A percentile compares a stretch with the other conserved stretches of the same genome.
Conservation (phyloP, 2,797 vertebrate genomes). For the Huso huso region DNA sequence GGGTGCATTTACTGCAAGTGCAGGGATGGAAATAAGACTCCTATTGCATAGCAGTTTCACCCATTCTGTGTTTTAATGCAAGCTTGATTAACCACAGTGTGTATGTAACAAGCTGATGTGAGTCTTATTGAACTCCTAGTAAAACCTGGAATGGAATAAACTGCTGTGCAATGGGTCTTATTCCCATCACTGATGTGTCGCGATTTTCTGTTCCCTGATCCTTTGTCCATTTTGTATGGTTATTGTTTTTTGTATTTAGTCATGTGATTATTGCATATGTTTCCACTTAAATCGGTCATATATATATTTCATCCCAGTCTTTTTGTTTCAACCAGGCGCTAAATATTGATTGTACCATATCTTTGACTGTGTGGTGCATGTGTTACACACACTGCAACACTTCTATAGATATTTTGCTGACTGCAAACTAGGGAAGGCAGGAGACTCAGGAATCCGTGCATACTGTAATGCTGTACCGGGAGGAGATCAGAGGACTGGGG, state of each 20-base stretch:
- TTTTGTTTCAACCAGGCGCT: not conserved
- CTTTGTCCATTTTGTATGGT: not conserved
- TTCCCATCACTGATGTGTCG: no score
- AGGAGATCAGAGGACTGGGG: not conserved
- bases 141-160: no score
- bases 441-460: not conserved
- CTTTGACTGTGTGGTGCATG: not conserved
- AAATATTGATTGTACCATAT: not conserved
- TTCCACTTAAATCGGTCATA: no score
- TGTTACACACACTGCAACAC: not conserved
- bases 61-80: not conserved
- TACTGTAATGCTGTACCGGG: not conserved
- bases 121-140: no score
- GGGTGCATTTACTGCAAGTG: not conserved
- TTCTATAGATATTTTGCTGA: not conserved
- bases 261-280: no score
- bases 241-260: no score
- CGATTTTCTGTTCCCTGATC: no score
- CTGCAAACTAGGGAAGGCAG: not conserved
- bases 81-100: not conserved
- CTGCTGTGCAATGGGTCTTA: no score
- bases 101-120: not conserved
- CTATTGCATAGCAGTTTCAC: not conserved
- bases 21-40: not conserved
- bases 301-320: no score